Base-by-base conservation (phyloP, 2,113 vertebrate species). In the Myrmophylax atrothorax region DNA sequence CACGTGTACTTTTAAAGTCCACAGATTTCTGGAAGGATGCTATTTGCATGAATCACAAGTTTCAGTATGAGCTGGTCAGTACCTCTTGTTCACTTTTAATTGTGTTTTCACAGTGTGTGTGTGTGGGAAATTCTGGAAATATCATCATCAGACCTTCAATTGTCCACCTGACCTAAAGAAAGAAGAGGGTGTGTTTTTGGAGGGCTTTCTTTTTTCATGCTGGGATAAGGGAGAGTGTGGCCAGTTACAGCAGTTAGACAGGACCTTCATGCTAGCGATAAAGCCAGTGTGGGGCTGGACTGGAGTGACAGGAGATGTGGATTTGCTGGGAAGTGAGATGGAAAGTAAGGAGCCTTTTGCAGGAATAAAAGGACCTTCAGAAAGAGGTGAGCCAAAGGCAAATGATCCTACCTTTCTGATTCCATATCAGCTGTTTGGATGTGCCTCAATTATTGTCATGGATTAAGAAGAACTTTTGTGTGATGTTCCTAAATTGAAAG, bases 11-110 rank as follows among this genome's bases (percentile, higher is more conserved):
- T 97, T 95, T 76, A 79, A 93, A 91, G 93, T 53, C 73, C 40
- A 82, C 6, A 56, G 85, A 74, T 76, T 96, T 95, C 94, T 87
- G 67, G 83, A 95, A 96, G 79, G 88, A 84, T 0, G 1, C 50
- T 64, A 68, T 93, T 70, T 78, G 44, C 64, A 75, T 90, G 92
- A 96, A 94, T 94, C 76, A 90, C 64, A 74, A 42, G 64, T 88
- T 93, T 87, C 69, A 50, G n/a, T 74, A 56, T 49, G 37, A 90
- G 64, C 79, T 78, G 42, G 85, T 68, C 1, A 16, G 44, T 92
- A 40, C 24, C 85, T 92, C 79, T 84, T 47, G 56, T 92, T 93
- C 86, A 53, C 19, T 87, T 78, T 44, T 37, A 74, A 88, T 84
- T 95, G 79, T 60, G 25, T 86, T 93, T 87, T 68, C 80, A 82